Evolutionary conservation across 1,140 invertebrate genomes (phyloP).

Genomic region (Patella vulgata): DNA sequence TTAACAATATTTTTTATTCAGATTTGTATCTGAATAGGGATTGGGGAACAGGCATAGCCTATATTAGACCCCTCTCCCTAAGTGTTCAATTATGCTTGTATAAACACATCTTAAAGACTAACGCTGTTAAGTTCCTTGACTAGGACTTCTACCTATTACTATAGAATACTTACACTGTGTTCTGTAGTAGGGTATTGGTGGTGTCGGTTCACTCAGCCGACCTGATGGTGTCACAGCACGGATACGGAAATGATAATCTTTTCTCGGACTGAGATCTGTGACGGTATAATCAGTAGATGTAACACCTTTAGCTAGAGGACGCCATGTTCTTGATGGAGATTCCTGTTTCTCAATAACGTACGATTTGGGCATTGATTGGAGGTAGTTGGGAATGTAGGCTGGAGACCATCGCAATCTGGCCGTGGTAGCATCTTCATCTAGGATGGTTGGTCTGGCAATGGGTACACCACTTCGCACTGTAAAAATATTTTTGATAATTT

Average conservation of each 20-base stretch:
- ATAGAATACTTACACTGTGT: constrained; percentile 44
- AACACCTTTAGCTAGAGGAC: constrained; percentile 49
- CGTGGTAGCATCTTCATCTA: constrained; percentile 43
- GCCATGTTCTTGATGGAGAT: constrained; percentile 53
- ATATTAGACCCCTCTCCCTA: no score
- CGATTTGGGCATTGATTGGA: constrained; percentile 26
- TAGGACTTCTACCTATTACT: no score
- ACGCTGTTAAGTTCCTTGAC: no score
- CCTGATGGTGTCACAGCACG: constrained; percentile 85
- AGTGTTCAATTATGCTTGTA: no score
- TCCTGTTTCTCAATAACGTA: constrained; percentile 45
- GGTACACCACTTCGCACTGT: constrained; percentile 51
- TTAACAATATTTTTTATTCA: no score
- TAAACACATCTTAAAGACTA: no score
- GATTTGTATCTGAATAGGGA: no score
- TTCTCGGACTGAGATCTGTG: constrained; percentile 47
- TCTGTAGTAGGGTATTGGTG: constrained; percentile 54
- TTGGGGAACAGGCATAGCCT: no score
- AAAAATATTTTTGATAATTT: constrained; percentile 16
- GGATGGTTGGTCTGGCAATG: constrained; percentile 40
- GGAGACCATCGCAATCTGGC: constrained; percentile 53
- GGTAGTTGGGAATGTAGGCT: constrained; percentile 50
- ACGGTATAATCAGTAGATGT: constrained; percentile 42
- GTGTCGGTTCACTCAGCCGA: constrained; percentile 59
- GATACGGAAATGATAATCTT: constrained; percentile 58